Conservation (phyloP, 1,140 invertebrate genomes). For the Drosophila sucinea region DNA sequence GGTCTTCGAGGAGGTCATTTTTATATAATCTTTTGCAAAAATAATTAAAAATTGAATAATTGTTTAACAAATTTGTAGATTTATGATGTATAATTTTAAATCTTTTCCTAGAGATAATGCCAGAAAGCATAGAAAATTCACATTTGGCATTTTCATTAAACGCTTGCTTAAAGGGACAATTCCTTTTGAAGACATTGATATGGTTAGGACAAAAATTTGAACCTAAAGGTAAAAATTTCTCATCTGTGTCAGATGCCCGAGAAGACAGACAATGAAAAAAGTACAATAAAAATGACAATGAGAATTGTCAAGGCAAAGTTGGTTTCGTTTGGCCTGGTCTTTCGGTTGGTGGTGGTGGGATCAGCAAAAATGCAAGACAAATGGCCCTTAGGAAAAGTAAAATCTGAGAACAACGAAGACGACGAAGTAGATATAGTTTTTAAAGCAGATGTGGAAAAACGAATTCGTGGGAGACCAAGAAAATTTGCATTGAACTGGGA, state of each 20-base stretch:
- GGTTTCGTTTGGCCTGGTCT: not conserved
- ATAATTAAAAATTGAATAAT: conserved; percentile 2
- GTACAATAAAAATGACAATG: conserved; percentile 23
- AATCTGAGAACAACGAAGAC: conserved; percentile 10
- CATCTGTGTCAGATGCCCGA: conserved; percentile 45
- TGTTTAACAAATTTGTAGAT: conserved; percentile 1
- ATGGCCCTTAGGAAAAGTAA: conserved; percentile 52
- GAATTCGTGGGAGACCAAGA: conserved; percentile 14
- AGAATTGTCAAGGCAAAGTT: conserved; percentile 62
- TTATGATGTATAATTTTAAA: not conserved
- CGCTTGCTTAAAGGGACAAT: conserved; percentile 55
- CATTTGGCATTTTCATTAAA: conserved; percentile 75
- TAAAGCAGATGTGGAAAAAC: not conserved
- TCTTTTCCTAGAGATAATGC: not conserved
- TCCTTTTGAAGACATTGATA: conserved; percentile 53
- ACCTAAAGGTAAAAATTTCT: conserved; percentile 47
- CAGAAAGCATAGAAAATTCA: conserved; percentile 41
- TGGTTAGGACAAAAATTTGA: conserved; percentile 52
- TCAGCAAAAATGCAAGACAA: conserved; percentile 35
- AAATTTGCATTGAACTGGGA: conserved; percentile 29
- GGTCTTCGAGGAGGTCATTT: not conserved
- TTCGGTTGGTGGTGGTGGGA: conserved; percentile 14
- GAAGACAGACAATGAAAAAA: conserved; percentile 46
- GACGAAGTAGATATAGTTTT: not conserved
- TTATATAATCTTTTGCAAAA: not conserved